Conservation (phyloP, 37 sponge, comb jelly and placozoan species). For the Oscarella lobularis region DNA sequence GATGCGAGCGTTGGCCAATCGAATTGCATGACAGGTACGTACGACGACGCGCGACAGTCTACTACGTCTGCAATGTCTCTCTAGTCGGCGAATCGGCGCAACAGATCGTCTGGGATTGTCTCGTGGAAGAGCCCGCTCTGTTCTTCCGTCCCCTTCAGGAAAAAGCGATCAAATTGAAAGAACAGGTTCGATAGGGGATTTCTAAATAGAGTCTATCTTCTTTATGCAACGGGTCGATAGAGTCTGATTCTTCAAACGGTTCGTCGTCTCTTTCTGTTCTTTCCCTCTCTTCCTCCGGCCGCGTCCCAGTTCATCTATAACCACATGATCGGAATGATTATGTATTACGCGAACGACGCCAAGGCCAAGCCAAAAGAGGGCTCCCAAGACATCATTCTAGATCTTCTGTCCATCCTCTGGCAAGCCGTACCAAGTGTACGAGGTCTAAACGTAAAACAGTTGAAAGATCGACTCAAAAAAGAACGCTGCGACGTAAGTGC, state of each 20-base stretch:
- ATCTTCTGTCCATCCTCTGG: constrained; percentile 1
- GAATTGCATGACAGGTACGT: background rate
- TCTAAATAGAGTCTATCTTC: background rate
- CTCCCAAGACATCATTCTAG: background rate
- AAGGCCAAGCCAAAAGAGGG: background rate
- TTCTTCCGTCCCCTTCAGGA: constrained; percentile 56
- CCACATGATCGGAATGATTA: constrained; percentile 54
- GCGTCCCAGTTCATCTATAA: constrained; percentile 56
- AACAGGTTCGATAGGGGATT: no score
- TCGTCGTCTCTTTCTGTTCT: constrained; percentile 27
- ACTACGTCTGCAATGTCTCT: background rate
- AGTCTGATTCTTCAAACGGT: constrained; percentile 27
- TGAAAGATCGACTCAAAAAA: constrained; percentile 66
- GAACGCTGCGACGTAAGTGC: constrained; percentile 25
- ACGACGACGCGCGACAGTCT: background rate
- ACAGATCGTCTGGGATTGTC: constrained; percentile 33
- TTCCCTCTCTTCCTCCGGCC: constrained; percentile 31
- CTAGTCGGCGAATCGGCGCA: constrained; percentile 30
- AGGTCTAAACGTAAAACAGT: constrained; percentile 40
- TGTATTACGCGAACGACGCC: constrained; percentile 5
- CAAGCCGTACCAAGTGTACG: constrained; percentile 23
- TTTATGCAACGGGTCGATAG: constrained; percentile 9
- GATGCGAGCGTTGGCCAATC: background rate
- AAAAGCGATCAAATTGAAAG: background rate
- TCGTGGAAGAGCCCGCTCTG: constrained; percentile 49